Base-by-base conservation (phyloP, 1,140 invertebrate genomes). In the Caenorhabditis tropicalis region DNA sequence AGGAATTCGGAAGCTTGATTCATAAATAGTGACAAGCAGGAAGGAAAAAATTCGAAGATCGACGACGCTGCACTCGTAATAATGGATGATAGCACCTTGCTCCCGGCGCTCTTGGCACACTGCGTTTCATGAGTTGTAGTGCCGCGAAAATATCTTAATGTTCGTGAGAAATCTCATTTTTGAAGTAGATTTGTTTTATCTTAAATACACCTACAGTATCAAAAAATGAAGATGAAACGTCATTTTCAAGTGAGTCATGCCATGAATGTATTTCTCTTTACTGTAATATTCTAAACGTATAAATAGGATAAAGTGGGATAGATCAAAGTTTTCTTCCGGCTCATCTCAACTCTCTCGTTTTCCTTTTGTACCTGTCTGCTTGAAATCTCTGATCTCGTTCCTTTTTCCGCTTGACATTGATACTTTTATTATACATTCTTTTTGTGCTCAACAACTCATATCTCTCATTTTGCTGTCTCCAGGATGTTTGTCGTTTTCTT, bases 391-490 rank as follows among this genome's bases (percentile, higher is more conserved):
- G 53, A 56, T 56, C 53, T 56, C 49, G 15, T 29, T 43, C 39
- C 12, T 12, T 43, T 43, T 43, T 43, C 39, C 39, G 39, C 24
- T 27, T 56, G 53, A 56, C 53, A 56, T 56, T n/a, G 53, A 56
- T 56, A 56, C 53, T 56, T 56, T 56, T 56, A 56, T n/a, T 56
- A 65, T 65, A 65, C 58, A 65, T 65, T 65, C 33, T 65, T 39
- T 65, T 65, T 65, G 15, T 43, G 65, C 36, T 74, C 36, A 21
- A 43, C 65, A 74, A 43, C 65, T 74, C 65, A 46, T 43, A 5
- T 43, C 15, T 10, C 5, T n/a, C 21, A 36, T 43, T 51, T 51
- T 51, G 48, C 48, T 19, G 24, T 56, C 53, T 56, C 36, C 36
- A 21, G 43, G 24, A 39, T 43, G 65, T 74, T 36, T 74, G 31